Percentiles rank a stretch among this genome's conserved stretches.
Conservation (phyloP, 1,140 invertebrate genomes). For the Oedothorax gibbosus region DNA sequence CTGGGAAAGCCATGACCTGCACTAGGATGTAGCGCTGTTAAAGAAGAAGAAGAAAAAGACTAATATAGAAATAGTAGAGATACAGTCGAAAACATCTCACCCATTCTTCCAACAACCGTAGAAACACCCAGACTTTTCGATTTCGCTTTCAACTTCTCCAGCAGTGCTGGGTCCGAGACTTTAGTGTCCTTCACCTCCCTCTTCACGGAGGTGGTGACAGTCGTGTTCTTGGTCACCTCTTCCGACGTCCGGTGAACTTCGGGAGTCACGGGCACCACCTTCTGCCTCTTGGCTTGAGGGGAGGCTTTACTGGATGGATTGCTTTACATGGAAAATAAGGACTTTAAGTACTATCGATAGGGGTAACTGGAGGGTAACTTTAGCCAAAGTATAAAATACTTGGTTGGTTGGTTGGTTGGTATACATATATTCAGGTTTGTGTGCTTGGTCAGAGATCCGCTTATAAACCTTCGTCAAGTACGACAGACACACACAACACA, state of each 20-base stretch:
- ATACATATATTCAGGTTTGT: too few relatives aligned
- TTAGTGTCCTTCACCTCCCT: constrained; percentile 37
- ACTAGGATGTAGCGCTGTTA: too few relatives aligned
- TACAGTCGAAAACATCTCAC: not conserved
- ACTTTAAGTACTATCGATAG: too few relatives aligned
- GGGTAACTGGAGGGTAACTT: too few relatives aligned
- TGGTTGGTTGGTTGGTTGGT: too few relatives aligned
- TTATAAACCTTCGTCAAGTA: too few relatives aligned
- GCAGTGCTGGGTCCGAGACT: not conserved
- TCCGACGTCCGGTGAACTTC: constrained; percentile 24
- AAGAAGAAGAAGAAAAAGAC: not conserved
- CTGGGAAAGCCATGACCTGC: too few relatives aligned
- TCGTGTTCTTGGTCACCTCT: constrained; percentile 42
- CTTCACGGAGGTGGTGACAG: constrained; percentile 22
- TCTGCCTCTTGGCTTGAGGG: not conserved
- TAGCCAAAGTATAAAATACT: too few relatives aligned
- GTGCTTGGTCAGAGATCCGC: too few relatives aligned
- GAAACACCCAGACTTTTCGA: not conserved
- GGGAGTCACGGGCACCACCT: not conserved
- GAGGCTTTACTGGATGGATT: not conserved
- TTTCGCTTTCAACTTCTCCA: not conserved
- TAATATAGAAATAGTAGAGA: not conserved
- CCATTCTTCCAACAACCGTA: not conserved
- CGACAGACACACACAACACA: too few relatives aligned
- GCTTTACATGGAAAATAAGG: not conserved